A percentile compares a stretch with the other conserved stretches of the same genome.
Evolutionary conservation across 1,140 invertebrate genomes (phyloP).

Genomic region (Micrasema longulum): DNA sequence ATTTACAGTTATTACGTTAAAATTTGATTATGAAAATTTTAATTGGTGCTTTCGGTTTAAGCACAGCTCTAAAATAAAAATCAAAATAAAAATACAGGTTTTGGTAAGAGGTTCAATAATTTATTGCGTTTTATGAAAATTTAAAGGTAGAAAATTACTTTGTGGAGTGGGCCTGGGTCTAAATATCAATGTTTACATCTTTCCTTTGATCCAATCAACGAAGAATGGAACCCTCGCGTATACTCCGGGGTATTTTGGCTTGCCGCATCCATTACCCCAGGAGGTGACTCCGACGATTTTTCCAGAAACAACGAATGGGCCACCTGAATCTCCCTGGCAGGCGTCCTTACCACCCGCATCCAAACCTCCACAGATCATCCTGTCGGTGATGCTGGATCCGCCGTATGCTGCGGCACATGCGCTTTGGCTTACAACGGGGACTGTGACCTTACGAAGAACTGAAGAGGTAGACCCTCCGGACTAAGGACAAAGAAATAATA

Average conservation of each 20-base stretch:
- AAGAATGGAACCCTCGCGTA: conserved; percentile 75
- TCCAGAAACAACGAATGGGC: conserved; percentile 68
- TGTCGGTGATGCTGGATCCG: conserved; percentile 65
- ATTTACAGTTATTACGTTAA: too few relatives aligned
- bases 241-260: conserved; percentile 75
- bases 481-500: conserved; percentile 25
- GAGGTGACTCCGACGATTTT: conserved; percentile 77
- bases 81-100: too few relatives aligned
- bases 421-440: conserved; percentile 60
- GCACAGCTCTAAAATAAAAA: too few relatives aligned
- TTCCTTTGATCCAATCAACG: conserved; percentile 69
- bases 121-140: too few relatives aligned
- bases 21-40: too few relatives aligned
- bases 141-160: too few relatives aligned
- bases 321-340: conserved; percentile 71
- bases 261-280: conserved; percentile 79
- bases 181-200: conserved; percentile 6
- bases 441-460: conserved; percentile 58
- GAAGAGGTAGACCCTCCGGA: conserved; percentile 51
- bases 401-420: conserved; percentile 58
- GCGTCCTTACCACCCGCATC: conserved; percentile 54
- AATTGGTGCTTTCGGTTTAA: too few relatives aligned
- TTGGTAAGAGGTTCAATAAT: too few relatives aligned
- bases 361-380: conserved; percentile 78
- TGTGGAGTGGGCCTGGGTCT: too few relatives aligned